Evolutionary conservation across 2,797 vertebrate species (phyloP).

Genomic region (Xiphophorus birchmanni): DNA sequence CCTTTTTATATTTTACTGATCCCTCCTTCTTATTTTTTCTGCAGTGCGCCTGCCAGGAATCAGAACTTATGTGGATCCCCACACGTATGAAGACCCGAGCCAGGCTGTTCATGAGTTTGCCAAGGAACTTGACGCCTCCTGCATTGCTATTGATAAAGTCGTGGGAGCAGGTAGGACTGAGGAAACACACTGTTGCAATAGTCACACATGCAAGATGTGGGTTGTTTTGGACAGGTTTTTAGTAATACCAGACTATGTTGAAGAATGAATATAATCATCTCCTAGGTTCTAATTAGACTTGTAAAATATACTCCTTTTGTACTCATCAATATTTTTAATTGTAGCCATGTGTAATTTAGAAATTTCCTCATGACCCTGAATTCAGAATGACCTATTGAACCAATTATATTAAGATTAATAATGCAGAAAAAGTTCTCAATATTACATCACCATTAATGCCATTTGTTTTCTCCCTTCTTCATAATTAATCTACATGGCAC

Average conservation of each 20-base stretch:
- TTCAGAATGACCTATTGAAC: not conserved
- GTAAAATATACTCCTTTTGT: not conserved
- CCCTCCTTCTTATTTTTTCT: conserved; percentile 32
- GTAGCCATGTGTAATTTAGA: not conserved
- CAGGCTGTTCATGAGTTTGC: conserved; percentile 98
- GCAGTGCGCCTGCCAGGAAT: conserved; percentile 94
- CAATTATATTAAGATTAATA: not conserved
- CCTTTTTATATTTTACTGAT: conserved; percentile 1
- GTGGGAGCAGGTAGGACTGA: conserved; percentile 92
- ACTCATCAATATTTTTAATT: not conserved
- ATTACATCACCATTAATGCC: not conserved
- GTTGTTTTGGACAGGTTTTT: conserved; percentile 1
- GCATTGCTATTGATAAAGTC: conserved; percentile 96
- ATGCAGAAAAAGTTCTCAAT: not conserved
- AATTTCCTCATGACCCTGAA: not conserved
- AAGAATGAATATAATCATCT: not conserved
- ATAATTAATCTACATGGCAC: not conserved
- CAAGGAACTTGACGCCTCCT: conserved; percentile 93
- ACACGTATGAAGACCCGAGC: conserved; percentile 96
- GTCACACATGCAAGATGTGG: not conserved
- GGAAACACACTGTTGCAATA: not conserved
- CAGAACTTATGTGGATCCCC: conserved; percentile 95
- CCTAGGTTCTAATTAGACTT: not conserved
- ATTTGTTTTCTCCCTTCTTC: not conserved
- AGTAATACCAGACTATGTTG: not conserved